phyloP scores from a whole-genome alignment of 2,888 invertebrate genomes.

The Acanthosepion esculentum region DNA sequence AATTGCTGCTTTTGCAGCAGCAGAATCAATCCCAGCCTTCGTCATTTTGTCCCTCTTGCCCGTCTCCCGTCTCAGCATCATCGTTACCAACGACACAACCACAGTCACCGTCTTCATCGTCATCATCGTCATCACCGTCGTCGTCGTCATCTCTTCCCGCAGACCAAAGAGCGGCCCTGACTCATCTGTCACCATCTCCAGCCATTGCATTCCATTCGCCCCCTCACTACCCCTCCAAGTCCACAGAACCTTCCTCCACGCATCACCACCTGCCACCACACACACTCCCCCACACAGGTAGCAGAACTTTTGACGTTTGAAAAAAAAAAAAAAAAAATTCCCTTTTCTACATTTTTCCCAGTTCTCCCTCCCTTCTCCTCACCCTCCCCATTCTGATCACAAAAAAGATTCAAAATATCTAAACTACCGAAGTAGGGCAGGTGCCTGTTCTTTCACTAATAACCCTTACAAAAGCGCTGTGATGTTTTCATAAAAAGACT shows the following conservation, averaged over 20 bases:
- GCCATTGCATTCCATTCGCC: slow-evolving; percentile 44
- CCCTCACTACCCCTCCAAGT: not conserved
- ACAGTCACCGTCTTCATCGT: not conserved
- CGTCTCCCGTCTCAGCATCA: not conserved
- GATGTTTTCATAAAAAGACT: not conserved
- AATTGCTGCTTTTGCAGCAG: not conserved
- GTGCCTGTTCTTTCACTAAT: slow-evolving; percentile 33
- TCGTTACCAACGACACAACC: not conserved
- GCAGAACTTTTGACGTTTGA: not conserved
- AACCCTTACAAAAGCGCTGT: slow-evolving; percentile 33
- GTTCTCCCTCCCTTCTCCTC: not conserved
- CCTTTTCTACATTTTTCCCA: not conserved
- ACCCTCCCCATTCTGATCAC: not conserved
- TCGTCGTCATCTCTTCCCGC: not conserved
- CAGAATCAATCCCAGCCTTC: not conserved
- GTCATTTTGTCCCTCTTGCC: slow-evolving; percentile 35
- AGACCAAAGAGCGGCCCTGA: slow-evolving; percentile 44
- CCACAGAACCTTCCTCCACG: not conserved
- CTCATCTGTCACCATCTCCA: slow-evolving; percentile 35
- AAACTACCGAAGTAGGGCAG: not conserved
- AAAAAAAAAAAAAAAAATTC: not conserved
- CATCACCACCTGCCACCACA: not conserved
- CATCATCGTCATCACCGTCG: not conserved
- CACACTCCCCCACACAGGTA: not conserved
- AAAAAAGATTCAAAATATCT: not conserved